These are phyloP conservation scores for Ptilorrhoa leucosticta DNA, from an alignment of 2,113 vertebrate species.

Conservation along the genomic window DNA sequence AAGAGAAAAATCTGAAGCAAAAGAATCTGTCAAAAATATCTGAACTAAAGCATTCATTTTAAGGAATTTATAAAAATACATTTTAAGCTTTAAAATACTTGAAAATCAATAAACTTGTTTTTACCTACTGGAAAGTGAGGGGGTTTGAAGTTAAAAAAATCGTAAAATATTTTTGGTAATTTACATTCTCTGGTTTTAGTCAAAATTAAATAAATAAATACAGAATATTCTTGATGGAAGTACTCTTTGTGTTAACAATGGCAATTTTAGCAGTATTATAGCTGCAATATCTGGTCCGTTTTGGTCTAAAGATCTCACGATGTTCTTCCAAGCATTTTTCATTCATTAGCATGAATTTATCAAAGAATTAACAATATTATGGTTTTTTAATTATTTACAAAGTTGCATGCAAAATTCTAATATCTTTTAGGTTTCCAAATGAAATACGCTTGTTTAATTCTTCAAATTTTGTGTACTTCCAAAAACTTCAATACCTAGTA, in stretches of 20 bases:
- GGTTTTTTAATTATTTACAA: neutral
- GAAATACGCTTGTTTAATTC: neutral
- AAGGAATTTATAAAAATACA: neutral
- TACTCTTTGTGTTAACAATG: neutral
- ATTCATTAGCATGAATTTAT: neutral
- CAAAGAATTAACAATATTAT: neutral
- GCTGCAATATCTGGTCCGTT: neutral
- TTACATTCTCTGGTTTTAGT: neutral
- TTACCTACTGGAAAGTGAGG: neutral
- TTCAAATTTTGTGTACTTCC: neutral
- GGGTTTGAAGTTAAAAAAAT: neutral
- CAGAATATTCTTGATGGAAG: neutral
- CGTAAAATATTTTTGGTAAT: neutral
- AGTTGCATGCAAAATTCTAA: neutral
- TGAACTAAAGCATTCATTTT: neutral
- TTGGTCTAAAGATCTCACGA: neutral
- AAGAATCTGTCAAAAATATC: neutral
- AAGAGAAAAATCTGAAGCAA: neutral
- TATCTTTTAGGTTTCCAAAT: neutral
- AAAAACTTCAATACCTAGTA: neutral
- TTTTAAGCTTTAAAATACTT: neutral
- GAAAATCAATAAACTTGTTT: neutral
- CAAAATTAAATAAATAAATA: neutral
- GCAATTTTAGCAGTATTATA: neutral
- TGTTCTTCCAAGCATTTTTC: neutral